Percentiles rank a stretch among this genome's conserved stretches.
phyloP scores from a whole-genome alignment of 1,140 invertebrate species.

The Drosophila pseudoobscura region DNA sequence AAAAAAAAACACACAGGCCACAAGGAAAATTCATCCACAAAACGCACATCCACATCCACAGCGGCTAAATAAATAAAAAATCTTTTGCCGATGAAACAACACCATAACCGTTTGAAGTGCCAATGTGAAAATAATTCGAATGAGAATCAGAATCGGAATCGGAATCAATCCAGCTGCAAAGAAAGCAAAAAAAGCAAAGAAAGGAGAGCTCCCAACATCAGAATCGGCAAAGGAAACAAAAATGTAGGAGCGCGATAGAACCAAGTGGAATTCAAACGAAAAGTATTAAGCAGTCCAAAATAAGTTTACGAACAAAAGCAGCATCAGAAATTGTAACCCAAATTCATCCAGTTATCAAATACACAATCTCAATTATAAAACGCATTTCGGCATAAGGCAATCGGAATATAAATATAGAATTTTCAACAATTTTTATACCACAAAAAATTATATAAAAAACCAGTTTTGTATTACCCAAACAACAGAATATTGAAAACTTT shows the following conservation, averaged over 20 bases:
- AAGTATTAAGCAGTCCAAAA: slow-evolving; percentile 77
- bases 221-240: slow-evolving; percentile 6
- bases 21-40: slow-evolving; percentile 20
- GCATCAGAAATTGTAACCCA: slow-evolving; percentile 16
- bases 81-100: slow-evolving; percentile 18
- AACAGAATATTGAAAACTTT: slow-evolving; percentile 15
- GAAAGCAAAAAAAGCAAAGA: not conserved
- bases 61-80: slow-evolving; percentile 56
- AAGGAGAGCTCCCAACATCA: too few relatives aligned
- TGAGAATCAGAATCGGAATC: not conserved
- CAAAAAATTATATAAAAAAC: not conserved
- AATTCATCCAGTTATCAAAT: slow-evolving; percentile 41
- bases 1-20: not conserved
- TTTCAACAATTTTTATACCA: slow-evolving; percentile 57
- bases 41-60: slow-evolving; percentile 19
- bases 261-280: slow-evolving; percentile 69
- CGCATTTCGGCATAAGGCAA: slow-evolving; percentile 9
- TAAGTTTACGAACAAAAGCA: slow-evolving; percentile 23
- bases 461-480: slow-evolving; percentile 46
- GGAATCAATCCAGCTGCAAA: slow-evolving; percentile 22
- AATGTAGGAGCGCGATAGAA: slow-evolving; percentile 48
- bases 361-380: slow-evolving; percentile 50
- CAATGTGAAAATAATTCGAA: slow-evolving; percentile 49
- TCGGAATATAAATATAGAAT: slow-evolving; percentile 24
- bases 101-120: slow-evolving; percentile 55